phyloP scores from a whole-genome alignment of 2,113 vertebrate species.

The Scytalopus superciliaris region DNA sequence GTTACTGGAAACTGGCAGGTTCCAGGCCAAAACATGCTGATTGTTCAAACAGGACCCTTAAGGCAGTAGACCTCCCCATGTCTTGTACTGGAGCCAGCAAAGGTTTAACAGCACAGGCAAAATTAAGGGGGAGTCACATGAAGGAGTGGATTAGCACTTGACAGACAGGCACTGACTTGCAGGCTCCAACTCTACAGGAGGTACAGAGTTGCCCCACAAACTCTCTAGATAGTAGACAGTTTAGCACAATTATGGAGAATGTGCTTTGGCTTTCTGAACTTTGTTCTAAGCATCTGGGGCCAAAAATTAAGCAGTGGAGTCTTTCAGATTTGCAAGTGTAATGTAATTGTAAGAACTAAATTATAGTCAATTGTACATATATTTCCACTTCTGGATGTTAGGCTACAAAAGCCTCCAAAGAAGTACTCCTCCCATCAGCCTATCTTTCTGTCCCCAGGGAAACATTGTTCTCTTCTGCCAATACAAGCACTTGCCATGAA shows the following conservation, averaged over 20 bases:
- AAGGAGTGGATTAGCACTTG: neutral
- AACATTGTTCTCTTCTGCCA: neutral
- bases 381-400: neutral
- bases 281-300: neutral
- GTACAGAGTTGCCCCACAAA: neutral
- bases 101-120: neutral
- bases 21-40: neutral
- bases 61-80: neutral
- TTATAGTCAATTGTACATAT: neutral
- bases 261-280: neutral
- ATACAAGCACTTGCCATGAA: neutral
- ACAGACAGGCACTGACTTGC: rapidly evolving
- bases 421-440: neutral
- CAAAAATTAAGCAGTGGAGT: neutral
- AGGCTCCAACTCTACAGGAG: neutral
- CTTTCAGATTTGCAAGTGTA: neutral
- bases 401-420: neutral
- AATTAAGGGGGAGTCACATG: neutral
- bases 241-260: neutral
- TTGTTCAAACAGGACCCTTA: neutral
- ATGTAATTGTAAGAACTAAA: neutral
- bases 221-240: neutral
- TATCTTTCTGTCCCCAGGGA: neutral
- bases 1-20: neutral
- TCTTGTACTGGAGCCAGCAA: neutral